Base-by-base conservation (phyloP, 2,797 vertebrate species). In the Toxotes lorentzi region DNA sequence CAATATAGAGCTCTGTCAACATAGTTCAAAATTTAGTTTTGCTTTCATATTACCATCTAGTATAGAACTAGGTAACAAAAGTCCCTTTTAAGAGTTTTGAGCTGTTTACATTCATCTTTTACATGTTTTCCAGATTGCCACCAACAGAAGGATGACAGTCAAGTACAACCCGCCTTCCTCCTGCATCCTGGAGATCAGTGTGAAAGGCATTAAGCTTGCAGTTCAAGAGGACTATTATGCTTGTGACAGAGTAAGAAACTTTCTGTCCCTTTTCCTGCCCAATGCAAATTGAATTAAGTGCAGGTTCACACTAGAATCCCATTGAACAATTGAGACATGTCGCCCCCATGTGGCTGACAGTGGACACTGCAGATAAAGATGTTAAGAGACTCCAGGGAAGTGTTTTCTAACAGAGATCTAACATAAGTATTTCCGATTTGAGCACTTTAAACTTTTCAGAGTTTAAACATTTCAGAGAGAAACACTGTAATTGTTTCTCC, bases 151-250 rank as follows among this genome's bases (percentile, higher is more conserved):
- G 90, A 96, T 97, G 96, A 99, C 97, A 51, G 96, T 99, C 81
- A 97, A 98, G 94, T 98, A 97, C 94, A 98, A 99, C 94, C 98
- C 98, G 0, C 98, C 98, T 40, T 98, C 98, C 61, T 97, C 96
- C 90, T 99, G 98, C 1, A 85, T 97, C 84, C 93, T 99, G 79
- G 98, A 99, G 92, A 98, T 99, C 94, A 98, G 94, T 0, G 93
- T 99, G 75, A 97, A 97, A 70, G 98, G 98, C 21, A 95, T 99
- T 83, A 99, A 99, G 92, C 97, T 99, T 4, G 93, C 95, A 0
- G 97, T 99, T 57, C 97, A 97, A 0, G 97, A 99, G 0, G 97
- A 98, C 82, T 96, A 89, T 54, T 93, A 93, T 35, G 73, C 89
- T n/a, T 89, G 77, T 9, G 91, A 94, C 71, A 62, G 85, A 84